Percentiles rank a stretch among this genome's conserved stretches.
phyloP scores from a whole-genome alignment of 2,888 invertebrate genomes.

The Allacma fusca region DNA sequence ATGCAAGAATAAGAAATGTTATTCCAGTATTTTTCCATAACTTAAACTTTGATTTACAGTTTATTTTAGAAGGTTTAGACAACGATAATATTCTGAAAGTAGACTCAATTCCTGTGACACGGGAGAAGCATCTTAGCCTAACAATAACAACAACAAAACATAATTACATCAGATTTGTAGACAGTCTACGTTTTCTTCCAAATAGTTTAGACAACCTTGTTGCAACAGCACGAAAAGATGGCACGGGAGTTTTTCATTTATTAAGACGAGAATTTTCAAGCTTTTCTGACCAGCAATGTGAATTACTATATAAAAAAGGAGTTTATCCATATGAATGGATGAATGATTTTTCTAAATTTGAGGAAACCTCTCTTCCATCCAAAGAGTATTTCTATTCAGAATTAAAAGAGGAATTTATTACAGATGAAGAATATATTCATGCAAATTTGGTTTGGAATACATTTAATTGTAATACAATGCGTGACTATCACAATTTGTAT shows the following conservation, averaged over 20 bases:
- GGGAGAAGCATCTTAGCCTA: neutral
- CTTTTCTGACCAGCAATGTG: neutral
- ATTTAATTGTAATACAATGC: slow-evolving; percentile 57
- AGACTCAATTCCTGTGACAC: neutral
- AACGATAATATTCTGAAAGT: neutral
- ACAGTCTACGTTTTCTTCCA: slow-evolving; percentile 44
- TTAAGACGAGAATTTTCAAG: neutral
- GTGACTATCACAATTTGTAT: slow-evolving; percentile 61
- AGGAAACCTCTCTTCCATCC: slow-evolving; percentile 41
- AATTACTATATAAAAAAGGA: slow-evolving; percentile 46
- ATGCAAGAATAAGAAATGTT: neutral
- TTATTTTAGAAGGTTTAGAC: slow-evolving; percentile 35
- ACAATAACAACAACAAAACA: neutral
- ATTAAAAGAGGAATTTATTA: slow-evolving; percentile 42
- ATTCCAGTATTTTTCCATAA: slow-evolving; percentile 44
- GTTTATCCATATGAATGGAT: slow-evolving; percentile 54
- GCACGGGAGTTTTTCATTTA: too few relatives aligned
- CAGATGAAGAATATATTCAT: slow-evolving; percentile 57
- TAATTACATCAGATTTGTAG: slow-evolving; percentile 42
- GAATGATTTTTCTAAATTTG: slow-evolving; percentile 42
- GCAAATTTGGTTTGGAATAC: slow-evolving; percentile 54
- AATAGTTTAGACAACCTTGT: slow-evolving; percentile 36
- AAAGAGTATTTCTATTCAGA: slow-evolving; percentile 44
- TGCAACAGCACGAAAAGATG: slow-evolving; percentile 5
- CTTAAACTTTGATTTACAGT: slow-evolving; percentile 42